Conservation (phyloP, 2,113 vertebrate species). For the Clarias gariepinus region DNA sequence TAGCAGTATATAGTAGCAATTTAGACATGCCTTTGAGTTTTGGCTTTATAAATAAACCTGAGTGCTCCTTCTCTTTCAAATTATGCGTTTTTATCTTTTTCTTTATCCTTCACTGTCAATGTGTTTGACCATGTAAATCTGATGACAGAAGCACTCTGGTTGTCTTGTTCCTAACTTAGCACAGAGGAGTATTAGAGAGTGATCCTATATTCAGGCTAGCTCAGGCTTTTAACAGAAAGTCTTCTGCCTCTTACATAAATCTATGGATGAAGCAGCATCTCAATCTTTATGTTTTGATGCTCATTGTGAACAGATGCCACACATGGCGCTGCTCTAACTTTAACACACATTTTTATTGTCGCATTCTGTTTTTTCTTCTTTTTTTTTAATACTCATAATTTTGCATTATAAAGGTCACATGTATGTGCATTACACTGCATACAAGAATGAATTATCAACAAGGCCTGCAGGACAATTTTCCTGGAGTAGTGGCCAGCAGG, state of each 20-base stretch:
- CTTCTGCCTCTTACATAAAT: conserved; percentile 37
- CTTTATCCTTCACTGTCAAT: not conserved
- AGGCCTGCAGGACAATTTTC: not conserved
- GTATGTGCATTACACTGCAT: not conserved
- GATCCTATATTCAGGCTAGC: conserved; percentile 35
- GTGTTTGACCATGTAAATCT: not conserved
- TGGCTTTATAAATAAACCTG: conserved; percentile 1
- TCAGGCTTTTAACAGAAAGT: conserved; percentile 44
- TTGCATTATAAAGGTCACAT: not conserved
- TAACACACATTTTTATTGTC: not conserved
- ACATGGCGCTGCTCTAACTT: conserved; percentile 2
- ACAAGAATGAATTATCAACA: not conserved
- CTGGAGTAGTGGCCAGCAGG: not conserved
- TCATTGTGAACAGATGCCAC: not conserved
- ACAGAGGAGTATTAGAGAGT: conserved; percentile 37
- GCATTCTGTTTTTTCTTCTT: not conserved
- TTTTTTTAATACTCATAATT: not conserved
- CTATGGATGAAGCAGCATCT: conserved; percentile 46
- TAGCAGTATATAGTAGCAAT: not conserved
- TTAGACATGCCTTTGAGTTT: not conserved
- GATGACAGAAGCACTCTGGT: conserved; percentile 35
- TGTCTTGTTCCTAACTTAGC: conserved; percentile 24
- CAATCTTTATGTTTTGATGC: conserved; percentile 29
- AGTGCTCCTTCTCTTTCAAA: not conserved
- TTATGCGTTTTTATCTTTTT: not conserved